These are phyloP conservation scores for Agrotis ipsilon DNA, from an alignment of 2,888 invertebrate species.

Conservation along the genomic window DNA sequence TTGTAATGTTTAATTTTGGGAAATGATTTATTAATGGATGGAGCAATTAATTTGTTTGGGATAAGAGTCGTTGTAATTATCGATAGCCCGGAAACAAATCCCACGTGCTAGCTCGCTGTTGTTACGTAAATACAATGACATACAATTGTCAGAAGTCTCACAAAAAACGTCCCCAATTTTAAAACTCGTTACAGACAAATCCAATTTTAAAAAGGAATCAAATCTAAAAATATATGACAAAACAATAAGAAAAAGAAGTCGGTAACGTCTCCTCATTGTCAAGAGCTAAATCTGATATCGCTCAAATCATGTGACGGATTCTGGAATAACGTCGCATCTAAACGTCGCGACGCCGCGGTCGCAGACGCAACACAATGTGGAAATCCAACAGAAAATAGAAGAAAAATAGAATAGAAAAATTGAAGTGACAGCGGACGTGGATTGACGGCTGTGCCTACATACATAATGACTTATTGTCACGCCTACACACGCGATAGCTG, in stretches of 20 bases:
- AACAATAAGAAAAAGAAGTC: conserved; percentile 56
- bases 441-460: conserved; percentile 69
- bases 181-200: conserved; percentile 41
- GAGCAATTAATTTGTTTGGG: conserved; percentile 25
- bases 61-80: conserved; percentile 23
- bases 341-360: conserved; percentile 58
- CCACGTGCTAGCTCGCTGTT: not conserved
- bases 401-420: conserved; percentile 67
- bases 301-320: conserved; percentile 86
- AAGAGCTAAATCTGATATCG: conserved; percentile 80
- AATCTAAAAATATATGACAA: conserved; percentile 54
- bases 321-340: conserved; percentile 77
- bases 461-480: conserved; percentile 75
- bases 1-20: conserved; percentile 31
- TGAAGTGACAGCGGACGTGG: conserved; percentile 64
- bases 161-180: conserved; percentile 25
- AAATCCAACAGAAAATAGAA: conserved; percentile 67
- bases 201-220: conserved; percentile 50
- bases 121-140: conserved; percentile 20
- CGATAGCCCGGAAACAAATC: not conserved
- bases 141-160: conserved; percentile 6
- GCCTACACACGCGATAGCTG: conserved; percentile 60
- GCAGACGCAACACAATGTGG: conserved; percentile 61
- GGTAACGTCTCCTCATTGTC: conserved; percentile 66
- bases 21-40: conserved; percentile 45